Evolutionary conservation across 1,140 invertebrate species (phyloP).

Genomic region (Cydia amplana): DNA sequence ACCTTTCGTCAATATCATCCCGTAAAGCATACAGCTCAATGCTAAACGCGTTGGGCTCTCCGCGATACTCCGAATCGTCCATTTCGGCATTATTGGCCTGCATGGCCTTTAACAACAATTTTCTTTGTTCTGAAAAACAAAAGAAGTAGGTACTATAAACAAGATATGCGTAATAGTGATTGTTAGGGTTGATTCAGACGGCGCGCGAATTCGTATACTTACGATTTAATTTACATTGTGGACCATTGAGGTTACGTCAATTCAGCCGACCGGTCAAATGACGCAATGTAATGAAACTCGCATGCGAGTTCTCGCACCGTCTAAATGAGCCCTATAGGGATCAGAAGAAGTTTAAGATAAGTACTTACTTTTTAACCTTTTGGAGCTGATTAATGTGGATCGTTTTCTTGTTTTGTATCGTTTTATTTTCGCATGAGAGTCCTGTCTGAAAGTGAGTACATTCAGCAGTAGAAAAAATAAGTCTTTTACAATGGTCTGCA

Average conservation of each 20-base stretch:
- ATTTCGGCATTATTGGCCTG: slow-evolving; percentile 1
- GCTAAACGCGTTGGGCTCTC: slow-evolving; percentile 60
- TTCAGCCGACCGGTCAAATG: too few species aligned
- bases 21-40: slow-evolving; percentile 62
- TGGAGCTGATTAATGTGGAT: not conserved
- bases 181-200: too few species aligned
- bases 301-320: too few species aligned
- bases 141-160: too few species aligned
- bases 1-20: slow-evolving; percentile 63
- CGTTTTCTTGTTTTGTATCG: not conserved
- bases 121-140: not conserved
- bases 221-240: too few species aligned
- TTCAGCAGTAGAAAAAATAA: not conserved
- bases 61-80: slow-evolving; percentile 37
- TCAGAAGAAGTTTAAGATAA: not conserved
- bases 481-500: too few species aligned
- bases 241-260: too few species aligned
- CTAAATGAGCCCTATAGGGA: too few species aligned
- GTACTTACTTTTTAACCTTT: not conserved
- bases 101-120: not conserved
- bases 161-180: too few species aligned
- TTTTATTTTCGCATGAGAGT: not conserved
- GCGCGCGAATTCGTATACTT: too few species aligned
- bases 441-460: not conserved
- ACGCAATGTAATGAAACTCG: too few species aligned